Evolutionary conservation across 1,140 invertebrate genomes (phyloP).

Genomic region (Sarcophaga peregrina): DNA sequence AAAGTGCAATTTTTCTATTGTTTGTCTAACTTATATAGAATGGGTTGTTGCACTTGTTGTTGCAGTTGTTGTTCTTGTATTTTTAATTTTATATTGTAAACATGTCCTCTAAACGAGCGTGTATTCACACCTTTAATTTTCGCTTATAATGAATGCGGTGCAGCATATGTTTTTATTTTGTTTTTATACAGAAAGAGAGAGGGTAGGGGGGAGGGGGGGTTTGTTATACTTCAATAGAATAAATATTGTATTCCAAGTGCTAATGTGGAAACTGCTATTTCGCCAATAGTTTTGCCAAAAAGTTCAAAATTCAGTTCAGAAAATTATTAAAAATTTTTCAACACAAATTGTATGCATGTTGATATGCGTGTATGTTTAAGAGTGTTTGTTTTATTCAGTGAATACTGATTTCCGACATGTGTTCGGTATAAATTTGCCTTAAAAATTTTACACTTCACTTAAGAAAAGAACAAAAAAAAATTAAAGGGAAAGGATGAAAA

Average conservation of each 20-base stretch:
- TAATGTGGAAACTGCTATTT: neutral
- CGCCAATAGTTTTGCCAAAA: neutral
- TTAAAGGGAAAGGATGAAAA: too few species aligned
- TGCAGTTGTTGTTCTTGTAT: neutral
- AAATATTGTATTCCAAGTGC: too few species aligned
- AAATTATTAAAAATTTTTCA: conserved; percentile 25
- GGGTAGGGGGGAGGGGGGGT: neutral
- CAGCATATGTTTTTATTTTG: neutral
- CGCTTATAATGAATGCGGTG: neutral
- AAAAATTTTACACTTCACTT: neutral
- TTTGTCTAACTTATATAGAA: neutral
- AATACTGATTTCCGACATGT: conserved; percentile 6
- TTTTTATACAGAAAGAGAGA: too few species aligned
- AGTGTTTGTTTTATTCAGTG: neutral
- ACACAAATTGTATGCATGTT: neutral
- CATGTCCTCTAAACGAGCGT: neutral
- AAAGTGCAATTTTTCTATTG: neutral
- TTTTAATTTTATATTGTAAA: neutral
- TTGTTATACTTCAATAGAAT: neutral
- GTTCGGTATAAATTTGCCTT: conserved; percentile 20
- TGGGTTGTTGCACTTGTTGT: neutral
- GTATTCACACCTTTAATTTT: neutral
- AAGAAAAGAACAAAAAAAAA: too few species aligned
- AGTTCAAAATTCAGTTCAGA: conserved; percentile 32
- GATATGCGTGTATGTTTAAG: neutral